Percentiles rank a stretch among this genome's conserved stretches.
phyloP scores from a whole-genome alignment of 1,140 invertebrate species.

The Pseudomyrmex concolor region DNA sequence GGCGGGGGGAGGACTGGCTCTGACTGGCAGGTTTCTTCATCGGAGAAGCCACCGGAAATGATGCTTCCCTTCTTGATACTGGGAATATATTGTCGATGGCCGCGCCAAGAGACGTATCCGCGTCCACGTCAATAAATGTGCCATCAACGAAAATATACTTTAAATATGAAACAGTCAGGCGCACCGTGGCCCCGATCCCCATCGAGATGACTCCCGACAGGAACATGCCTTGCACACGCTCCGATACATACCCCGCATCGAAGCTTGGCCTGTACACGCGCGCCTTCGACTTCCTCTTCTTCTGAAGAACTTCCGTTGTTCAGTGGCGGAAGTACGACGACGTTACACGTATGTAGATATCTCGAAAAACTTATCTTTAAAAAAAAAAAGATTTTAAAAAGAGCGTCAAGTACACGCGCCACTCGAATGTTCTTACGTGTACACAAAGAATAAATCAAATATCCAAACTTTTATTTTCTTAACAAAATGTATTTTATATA shows the following conservation, averaged over 20 bases:
- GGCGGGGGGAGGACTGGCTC: constrained; percentile 71
- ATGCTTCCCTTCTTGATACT: constrained; percentile 75
- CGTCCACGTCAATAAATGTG: constrained; percentile 77
- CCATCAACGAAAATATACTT: constrained; percentile 81
- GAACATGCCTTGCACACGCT: constrained; percentile 73
- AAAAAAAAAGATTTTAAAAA: too few species aligned
- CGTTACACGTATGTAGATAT: constrained; percentile 26
- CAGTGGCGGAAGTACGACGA: constrained; percentile 49
- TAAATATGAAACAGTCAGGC: constrained; percentile 85
- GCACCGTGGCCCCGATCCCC: constrained; percentile 79
- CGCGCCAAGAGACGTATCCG: constrained; percentile 53
- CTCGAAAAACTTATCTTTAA: background rate
- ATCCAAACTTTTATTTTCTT: too few species aligned
- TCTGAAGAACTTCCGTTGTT: constrained; percentile 54
- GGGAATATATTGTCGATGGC: constrained; percentile 79
- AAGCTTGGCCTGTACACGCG: background rate
- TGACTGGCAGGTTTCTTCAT: constrained; percentile 85
- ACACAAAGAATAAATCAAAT: too few species aligned
- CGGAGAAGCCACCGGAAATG: constrained; percentile 85
- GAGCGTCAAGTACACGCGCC: too few species aligned
- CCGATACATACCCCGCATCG: constrained; percentile 25
- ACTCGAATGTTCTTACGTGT: too few species aligned
- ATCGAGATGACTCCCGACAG: constrained; percentile 82
- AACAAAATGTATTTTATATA: too few species aligned
- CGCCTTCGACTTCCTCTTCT: constrained; percentile 56